These are phyloP conservation scores for Drosophila neocordata DNA, from an alignment of 1,140 invertebrate species.

Conservation along the genomic window DNA sequence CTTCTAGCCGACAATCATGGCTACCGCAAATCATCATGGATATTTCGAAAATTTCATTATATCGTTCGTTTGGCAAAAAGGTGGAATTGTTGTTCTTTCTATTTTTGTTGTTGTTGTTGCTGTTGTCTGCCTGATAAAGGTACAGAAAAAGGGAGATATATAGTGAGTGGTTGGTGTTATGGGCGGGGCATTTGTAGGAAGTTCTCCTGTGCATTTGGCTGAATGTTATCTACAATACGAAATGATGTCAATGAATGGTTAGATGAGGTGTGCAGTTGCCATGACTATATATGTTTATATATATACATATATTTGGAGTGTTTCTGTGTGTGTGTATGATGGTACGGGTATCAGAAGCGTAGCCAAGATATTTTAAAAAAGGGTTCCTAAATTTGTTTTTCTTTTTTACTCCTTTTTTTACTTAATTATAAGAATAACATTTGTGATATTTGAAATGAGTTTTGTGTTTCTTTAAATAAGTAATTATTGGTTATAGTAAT, in stretches of 20 bases:
- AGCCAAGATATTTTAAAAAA: not conserved
- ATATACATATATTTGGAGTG: conserved; percentile 4
- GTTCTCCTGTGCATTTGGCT: conserved; percentile 61
- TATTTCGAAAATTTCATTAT: conserved; percentile 80
- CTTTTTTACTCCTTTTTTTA: no score
- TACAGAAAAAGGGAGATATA: not conserved
- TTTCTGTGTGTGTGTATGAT: conserved; percentile 18
- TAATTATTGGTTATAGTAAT: no score
- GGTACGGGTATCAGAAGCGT: not conserved
- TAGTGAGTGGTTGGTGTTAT: not conserved
- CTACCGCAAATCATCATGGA: conserved; percentile 78
- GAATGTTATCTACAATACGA: conserved; percentile 76
- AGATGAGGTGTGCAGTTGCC: conserved; percentile 64
- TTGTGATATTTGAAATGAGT: no score
- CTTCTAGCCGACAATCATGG: conserved; percentile 65
- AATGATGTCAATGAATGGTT: conserved; percentile 77
- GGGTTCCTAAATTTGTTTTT: not conserved
- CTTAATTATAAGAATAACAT: no score
- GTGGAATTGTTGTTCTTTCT: conserved; percentile 30
- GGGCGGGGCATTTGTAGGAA: not conserved
- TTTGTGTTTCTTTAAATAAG: no score
- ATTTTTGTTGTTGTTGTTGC: not conserved
- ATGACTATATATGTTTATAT: not conserved
- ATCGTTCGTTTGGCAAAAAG: conserved; percentile 49
- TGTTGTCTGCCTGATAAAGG: not conserved